Conservation (phyloP, 2,113 vertebrate species). For the Cacatua alba region DNA sequence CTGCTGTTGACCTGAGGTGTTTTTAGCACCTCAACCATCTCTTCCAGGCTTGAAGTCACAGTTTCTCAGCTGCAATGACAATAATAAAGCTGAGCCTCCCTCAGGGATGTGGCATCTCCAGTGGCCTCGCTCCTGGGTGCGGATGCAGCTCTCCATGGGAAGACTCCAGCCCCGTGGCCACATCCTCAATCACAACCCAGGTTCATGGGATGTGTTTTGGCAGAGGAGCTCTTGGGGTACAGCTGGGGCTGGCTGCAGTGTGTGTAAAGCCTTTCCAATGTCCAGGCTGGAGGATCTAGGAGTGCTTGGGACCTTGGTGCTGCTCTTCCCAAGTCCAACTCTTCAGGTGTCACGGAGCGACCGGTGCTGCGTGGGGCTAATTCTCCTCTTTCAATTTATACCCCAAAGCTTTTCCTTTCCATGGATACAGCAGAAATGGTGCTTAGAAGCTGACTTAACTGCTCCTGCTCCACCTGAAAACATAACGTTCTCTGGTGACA, state of each 20-base stretch:
- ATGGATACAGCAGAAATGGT: background rate
- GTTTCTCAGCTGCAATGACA: background rate
- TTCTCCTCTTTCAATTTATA: background rate
- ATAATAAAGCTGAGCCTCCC: background rate
- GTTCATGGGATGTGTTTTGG: rapidly evolving
- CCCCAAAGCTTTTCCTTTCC: background rate
- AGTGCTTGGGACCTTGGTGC: rapidly evolving
- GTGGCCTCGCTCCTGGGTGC: rapidly evolving
- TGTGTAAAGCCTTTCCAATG: rapidly evolving
- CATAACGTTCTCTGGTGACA: rapidly evolving
- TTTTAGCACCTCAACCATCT: background rate
- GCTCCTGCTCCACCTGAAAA: background rate
- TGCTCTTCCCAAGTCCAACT: background rate
- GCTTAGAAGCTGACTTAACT: background rate
- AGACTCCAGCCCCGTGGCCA: rapidly evolving
- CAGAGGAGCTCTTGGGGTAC: background rate
- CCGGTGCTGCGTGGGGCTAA: background rate
- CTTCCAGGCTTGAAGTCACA: background rate
- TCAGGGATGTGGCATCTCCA: rapidly evolving
- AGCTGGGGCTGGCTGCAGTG: rapidly evolving
- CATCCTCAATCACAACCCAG: rapidly evolving
- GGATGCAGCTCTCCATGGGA: background rate
- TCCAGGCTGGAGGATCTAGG: background rate
- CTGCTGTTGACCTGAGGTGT: rapidly evolving
- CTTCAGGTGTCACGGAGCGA: rapidly evolving